Evolutionary conservation across 2,797 vertebrate genomes (phyloP).

Genomic region (Chrysolophus pictus): DNA sequence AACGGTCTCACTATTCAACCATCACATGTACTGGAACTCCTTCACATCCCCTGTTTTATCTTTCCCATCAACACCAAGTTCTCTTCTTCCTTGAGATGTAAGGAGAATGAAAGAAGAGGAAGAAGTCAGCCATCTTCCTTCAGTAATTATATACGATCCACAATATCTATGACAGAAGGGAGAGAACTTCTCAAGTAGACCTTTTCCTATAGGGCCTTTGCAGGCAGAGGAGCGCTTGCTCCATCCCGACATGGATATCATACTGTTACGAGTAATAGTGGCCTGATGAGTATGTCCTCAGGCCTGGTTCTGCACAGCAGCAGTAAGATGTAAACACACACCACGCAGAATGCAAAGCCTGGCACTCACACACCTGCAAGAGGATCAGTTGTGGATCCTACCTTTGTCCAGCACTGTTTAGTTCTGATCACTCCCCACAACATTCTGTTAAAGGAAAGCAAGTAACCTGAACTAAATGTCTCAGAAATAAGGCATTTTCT

Average conservation of each 20-base stretch:
- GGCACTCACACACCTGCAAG: neutral
- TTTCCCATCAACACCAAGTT: neutral
- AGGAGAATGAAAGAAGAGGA: neutral
- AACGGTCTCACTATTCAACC: neutral
- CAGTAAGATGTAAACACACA: neutral
- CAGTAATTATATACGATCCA: neutral
- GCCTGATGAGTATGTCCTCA: neutral
- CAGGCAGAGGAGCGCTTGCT: neutral
- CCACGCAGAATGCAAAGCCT: neutral
- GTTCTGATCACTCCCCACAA: neutral
- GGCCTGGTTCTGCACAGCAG: neutral
- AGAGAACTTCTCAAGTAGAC: neutral
- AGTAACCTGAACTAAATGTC: neutral
- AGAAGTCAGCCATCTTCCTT: neutral
- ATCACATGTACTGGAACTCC: neutral
- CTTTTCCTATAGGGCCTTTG: neutral
- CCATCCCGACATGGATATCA: neutral
- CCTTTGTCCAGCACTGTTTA: neutral
- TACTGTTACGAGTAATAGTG: neutral
- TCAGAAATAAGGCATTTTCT: neutral
- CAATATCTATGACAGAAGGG: neutral
- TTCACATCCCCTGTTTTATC: neutral
- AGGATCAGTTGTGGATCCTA: neutral
- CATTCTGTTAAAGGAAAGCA: neutral
- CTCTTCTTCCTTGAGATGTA: neutral